A percentile compares a stretch with the other conserved stretches of the same genome.
phyloP scores from a whole-genome alignment of 2,888 invertebrate genomes.

The Diarsia dahlii region DNA sequence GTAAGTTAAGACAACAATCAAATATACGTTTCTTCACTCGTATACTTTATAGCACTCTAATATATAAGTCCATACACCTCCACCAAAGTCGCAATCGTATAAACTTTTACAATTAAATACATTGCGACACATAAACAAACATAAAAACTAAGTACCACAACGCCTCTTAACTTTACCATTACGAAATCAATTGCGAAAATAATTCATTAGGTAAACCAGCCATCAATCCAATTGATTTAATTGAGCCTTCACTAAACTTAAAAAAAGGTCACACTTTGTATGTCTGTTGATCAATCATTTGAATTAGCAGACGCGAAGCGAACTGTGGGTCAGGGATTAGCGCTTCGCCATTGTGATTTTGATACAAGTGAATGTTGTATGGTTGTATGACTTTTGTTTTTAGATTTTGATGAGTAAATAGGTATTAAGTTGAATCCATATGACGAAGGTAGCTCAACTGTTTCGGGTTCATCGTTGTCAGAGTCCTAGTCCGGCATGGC shows the following conservation, averaged over 20 bases:
- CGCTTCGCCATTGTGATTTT: not conserved
- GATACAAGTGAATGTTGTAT: constrained; percentile 7
- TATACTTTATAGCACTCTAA: not conserved
- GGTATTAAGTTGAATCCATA: not conserved
- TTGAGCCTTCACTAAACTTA: constrained; percentile 48
- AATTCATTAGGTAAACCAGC: constrained; percentile 45
- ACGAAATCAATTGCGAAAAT: constrained; percentile 52
- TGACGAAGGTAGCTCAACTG: no score
- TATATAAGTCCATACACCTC: not conserved
- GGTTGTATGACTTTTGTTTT: no score
- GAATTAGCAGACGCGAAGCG: constrained; percentile 31
- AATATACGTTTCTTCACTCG: not conserved
- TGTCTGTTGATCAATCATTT: constrained; percentile 52
- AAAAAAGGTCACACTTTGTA: constrained; percentile 40
- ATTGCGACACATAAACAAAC: constrained; percentile 28
- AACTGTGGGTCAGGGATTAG: constrained; percentile 29
- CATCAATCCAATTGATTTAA: constrained; percentile 54
- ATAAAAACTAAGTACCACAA: constrained; percentile 10
- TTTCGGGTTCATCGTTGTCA: no score
- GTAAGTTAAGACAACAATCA: not conserved
- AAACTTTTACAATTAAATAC: constrained; percentile 27
- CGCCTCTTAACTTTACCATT: constrained; percentile 24
- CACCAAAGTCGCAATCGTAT: not conserved
- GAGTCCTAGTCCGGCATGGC: no score
- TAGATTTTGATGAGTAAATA: not conserved